Percentiles rank a stretch among this genome's conserved stretches.
Conservation (phyloP, 2,113 vertebrate species). For the Tupaia tana region DNA sequence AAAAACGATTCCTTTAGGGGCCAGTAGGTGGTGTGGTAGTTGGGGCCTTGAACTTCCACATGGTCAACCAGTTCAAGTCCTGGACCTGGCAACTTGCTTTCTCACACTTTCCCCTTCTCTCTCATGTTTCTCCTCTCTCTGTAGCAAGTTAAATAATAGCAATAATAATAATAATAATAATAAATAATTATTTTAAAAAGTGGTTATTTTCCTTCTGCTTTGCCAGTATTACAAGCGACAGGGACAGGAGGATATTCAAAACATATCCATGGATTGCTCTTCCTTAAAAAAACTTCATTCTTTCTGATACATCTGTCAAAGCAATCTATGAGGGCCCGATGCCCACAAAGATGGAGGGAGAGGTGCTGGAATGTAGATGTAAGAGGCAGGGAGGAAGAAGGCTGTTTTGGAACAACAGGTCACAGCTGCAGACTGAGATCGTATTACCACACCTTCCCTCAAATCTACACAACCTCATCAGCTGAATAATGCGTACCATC, state of each 20-base stretch:
- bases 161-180: no score
- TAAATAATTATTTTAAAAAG: background rate
- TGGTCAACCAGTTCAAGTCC: no score
- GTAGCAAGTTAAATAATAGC: no score
- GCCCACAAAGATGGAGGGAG: slow-evolving; percentile 19
- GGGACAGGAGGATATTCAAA: background rate
- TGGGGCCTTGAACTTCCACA: no score
- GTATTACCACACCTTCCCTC: slow-evolving; percentile 59
- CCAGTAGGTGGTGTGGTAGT: no score
- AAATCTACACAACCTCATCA: slow-evolving; percentile 14
- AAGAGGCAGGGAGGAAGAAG: slow-evolving; percentile 9
- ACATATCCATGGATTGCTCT: background rate
- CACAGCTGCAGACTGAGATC: slow-evolving; percentile 67
- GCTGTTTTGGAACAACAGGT: slow-evolving; percentile 55
- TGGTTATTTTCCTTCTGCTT: background rate
- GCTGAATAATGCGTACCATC: slow-evolving; percentile 58
- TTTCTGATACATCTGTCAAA: slow-evolving; percentile 10
- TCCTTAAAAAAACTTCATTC: slow-evolving; percentile 13
- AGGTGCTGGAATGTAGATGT: slow-evolving; percentile 42
- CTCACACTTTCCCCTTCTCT: no score
- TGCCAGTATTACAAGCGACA: background rate
- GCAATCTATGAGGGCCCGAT: background rate
- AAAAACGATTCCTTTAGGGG: background rate
- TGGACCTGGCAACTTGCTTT: no score
- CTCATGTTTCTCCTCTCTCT: no score